Percentiles rank a stretch among this genome's conserved stretches.
Conservation (phyloP, 2,113 vertebrate genomes). For the Platichthys flesus region DNA sequence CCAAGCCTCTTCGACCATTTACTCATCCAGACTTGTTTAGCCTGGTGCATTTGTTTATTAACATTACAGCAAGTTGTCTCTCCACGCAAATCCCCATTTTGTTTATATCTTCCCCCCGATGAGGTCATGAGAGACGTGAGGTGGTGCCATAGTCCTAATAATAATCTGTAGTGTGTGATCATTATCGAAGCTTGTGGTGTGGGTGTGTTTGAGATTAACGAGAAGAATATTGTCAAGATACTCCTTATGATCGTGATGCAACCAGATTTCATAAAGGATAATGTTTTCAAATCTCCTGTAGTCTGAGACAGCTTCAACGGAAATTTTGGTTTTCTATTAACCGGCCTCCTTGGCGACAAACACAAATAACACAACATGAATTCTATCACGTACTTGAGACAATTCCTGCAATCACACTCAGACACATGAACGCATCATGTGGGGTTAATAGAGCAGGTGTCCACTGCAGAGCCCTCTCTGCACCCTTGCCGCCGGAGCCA, state of each 20-base stretch:
- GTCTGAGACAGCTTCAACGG: slow-evolving; percentile 5
- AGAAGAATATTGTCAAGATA: too few species aligned
- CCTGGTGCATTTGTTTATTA: too few species aligned
- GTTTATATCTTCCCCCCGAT: too few species aligned
- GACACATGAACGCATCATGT: slow-evolving; percentile 67
- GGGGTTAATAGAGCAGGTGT: slow-evolving; percentile 80
- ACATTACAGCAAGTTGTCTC: too few species aligned
- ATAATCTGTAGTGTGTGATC: too few species aligned
- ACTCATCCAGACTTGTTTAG: too few species aligned
- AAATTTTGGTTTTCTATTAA: slow-evolving; percentile 35
- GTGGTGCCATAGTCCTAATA: background rate
- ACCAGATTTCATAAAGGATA: too few species aligned
- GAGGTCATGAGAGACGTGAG: background rate
- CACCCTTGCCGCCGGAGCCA: slow-evolving; percentile 62
- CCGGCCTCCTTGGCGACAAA: slow-evolving; percentile 19
- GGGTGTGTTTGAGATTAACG: too few species aligned
- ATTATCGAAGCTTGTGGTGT: too few species aligned
- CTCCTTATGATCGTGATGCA: too few species aligned
- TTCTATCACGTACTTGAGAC: slow-evolving; percentile 38
- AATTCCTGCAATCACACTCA: slow-evolving; percentile 65
- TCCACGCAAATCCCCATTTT: too few species aligned
- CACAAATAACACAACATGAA: slow-evolving; percentile 39
- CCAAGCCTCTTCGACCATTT: too few species aligned
- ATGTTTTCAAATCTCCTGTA: background rate
- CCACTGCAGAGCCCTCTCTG: slow-evolving; percentile 56